A percentile compares a stretch with the other conserved stretches of the same genome.
phyloP scores from a whole-genome alignment of 2,113 vertebrate genomes.

The Halichoeres trimaculatus region DNA sequence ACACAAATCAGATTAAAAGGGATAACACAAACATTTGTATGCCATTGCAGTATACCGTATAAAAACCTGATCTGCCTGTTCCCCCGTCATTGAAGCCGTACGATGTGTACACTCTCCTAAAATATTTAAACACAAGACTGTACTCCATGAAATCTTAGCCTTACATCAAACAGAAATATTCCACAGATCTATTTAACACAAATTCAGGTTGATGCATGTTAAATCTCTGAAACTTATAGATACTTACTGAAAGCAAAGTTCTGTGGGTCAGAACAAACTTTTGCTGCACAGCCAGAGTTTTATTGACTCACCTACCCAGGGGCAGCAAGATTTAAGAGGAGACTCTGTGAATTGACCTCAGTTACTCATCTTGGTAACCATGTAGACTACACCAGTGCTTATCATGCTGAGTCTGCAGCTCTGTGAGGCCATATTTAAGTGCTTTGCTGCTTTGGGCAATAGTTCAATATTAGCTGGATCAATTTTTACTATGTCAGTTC shows the following conservation, averaged over 20 bases:
- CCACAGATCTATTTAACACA: neutral
- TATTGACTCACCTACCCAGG: neutral
- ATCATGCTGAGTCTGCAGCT: neutral
- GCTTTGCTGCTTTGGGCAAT: no score
- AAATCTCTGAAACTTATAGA: constrained; percentile 6
- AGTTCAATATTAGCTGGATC: neutral
- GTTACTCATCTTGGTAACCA: neutral
- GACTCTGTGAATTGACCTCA: neutral
- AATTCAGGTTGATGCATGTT: constrained; percentile 12
- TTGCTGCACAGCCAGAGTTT: neutral
- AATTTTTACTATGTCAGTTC: neutral
- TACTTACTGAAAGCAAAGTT: constrained; percentile 2
- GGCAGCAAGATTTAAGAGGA: neutral
- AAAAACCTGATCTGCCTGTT: constrained; percentile 4
- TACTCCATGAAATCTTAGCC: neutral
- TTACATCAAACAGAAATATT: constrained; percentile 24
- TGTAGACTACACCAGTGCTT: neutral
- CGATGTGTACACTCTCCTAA: constrained; percentile 27
- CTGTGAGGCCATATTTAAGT: neutral
- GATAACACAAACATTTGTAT: neutral
- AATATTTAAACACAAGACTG: constrained; percentile 9
- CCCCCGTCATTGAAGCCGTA: neutral
- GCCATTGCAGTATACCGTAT: neutral
- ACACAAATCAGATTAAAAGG: neutral
- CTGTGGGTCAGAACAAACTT: neutral